Percentiles rank a stretch among this genome's conserved stretches.
Evolutionary conservation across 2,888 invertebrate species (phyloP).

Genomic region (Mythimna pallens): DNA sequence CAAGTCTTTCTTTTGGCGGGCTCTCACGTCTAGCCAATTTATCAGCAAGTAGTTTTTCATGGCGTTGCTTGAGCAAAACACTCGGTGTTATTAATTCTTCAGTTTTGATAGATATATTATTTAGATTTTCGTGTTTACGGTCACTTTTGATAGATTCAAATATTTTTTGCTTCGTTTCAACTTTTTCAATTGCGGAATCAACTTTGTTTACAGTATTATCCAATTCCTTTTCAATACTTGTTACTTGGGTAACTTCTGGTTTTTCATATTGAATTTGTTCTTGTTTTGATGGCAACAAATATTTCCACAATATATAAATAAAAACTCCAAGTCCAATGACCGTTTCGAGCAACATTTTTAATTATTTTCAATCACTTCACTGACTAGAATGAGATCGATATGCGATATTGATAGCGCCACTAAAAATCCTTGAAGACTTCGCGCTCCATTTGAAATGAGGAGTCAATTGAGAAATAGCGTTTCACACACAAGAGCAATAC

Average conservation of each 20-base stretch:
- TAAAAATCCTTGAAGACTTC: slow-evolving; percentile 74
- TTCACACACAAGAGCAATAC: slow-evolving; percentile 72
- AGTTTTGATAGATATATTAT: slow-evolving; percentile 36
- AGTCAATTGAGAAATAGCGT: slow-evolving; percentile 74
- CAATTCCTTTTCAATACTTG: slow-evolving; percentile 22
- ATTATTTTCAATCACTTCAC: slow-evolving; percentile 79
- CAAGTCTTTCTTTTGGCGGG: slow-evolving; percentile 85
- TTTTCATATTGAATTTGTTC: slow-evolving; percentile 53
- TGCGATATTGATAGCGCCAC: slow-evolving; percentile 67
- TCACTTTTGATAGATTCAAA: slow-evolving; percentile 34
- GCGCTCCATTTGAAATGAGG: slow-evolving; percentile 78
- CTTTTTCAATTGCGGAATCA: slow-evolving; percentile 24
- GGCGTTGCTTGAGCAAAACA: slow-evolving; percentile 71
- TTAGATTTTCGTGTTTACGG: slow-evolving; percentile 15
- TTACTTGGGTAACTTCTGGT: slow-evolving; percentile 37
- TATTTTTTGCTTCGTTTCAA: slow-evolving; percentile 35
- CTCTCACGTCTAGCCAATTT: slow-evolving; percentile 79
- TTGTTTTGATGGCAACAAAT: slow-evolving; percentile 69
- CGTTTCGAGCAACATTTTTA: slow-evolving; percentile 84
- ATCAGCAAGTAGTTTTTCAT: slow-evolving; percentile 66
- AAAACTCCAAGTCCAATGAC: slow-evolving; percentile 82
- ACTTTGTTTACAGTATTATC: slow-evolving; percentile 17
- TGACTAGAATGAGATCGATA: slow-evolving; percentile 76
- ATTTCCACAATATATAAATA: slow-evolving; percentile 83
- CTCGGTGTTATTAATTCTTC: slow-evolving; percentile 69